Percentiles rank a stretch among this genome's conserved stretches.
These are phyloP conservation scores for Arremon aurantiirostris DNA, from an alignment of 2,797 vertebrate genomes.

Conservation along the genomic window DNA sequence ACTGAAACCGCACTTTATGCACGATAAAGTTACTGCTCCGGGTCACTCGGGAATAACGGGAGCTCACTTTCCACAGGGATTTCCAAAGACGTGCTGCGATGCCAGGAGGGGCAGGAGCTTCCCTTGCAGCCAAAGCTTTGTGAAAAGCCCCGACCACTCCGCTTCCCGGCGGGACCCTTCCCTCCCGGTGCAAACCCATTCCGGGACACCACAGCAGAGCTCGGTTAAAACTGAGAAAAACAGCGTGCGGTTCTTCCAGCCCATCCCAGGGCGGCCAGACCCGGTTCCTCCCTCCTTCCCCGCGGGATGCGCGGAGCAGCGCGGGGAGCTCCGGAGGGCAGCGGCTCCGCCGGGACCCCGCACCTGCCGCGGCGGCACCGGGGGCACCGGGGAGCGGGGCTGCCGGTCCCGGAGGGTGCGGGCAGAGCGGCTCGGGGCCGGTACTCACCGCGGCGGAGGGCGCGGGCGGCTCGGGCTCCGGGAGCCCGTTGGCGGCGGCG, in stretches of 20 bases:
- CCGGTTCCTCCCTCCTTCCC: background rate
- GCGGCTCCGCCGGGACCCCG: background rate
- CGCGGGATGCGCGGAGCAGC: background rate
- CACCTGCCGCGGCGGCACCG: background rate
- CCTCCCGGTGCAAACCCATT: too few relatives aligned
- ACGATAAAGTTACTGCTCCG: background rate
- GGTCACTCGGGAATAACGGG: background rate
- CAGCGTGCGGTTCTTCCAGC: accelerated
- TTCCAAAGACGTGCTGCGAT: accelerated
- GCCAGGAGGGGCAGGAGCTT: background rate
- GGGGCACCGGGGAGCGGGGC: background rate
- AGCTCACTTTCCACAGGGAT: accelerated
- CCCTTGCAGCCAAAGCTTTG: background rate
- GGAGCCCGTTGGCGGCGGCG: slow-evolving; percentile 61
- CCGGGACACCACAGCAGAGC: background rate
- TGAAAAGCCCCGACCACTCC: background rate
- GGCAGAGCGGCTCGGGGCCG: background rate
- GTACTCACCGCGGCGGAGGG: slow-evolving; percentile 50
- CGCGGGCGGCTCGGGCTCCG: slow-evolving; percentile 71
- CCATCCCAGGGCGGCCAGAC: background rate
- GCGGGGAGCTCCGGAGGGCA: background rate
- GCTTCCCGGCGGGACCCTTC: background rate
- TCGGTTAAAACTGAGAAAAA: background rate
- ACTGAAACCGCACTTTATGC: background rate
- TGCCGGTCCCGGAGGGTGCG: background rate